A percentile compares a stretch with the other conserved stretches of the same genome.
Evolutionary conservation across 2,888 invertebrate genomes (phyloP).

Genomic region (Caenorhabditis doughertyi): DNA sequence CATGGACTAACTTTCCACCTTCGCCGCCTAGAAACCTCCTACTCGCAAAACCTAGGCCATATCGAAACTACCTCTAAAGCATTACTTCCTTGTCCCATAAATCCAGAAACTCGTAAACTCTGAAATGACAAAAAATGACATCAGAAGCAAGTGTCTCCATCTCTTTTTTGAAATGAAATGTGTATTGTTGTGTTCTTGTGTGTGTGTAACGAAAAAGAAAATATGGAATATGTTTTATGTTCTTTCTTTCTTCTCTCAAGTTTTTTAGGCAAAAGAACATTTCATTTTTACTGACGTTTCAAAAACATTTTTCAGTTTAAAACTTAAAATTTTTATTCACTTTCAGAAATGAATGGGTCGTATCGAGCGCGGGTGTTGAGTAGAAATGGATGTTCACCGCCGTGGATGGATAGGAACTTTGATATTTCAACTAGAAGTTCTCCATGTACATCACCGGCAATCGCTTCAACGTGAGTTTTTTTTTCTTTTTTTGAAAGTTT

Average conservation of each 20-base stretch:
- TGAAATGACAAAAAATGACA: background rate
- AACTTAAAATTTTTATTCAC: no score
- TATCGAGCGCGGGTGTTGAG: conserved; percentile 68
- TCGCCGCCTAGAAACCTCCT: no score
- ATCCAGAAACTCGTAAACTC: background rate
- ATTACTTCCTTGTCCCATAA: no score
- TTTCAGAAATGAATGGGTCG: conserved; percentile 72
- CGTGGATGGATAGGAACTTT: conserved; percentile 72
- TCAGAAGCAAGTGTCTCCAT: background rate
- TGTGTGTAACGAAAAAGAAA: background rate
- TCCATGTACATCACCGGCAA: conserved; percentile 71
- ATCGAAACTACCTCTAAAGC: no score
- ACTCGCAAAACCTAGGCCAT: no score
- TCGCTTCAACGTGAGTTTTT: conserved; percentile 69
- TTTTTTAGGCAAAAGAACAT: background rate
- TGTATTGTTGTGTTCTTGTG: background rate
- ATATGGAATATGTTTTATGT: conserved; percentile 17
- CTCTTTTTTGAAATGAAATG: background rate
- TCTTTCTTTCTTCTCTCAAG: background rate
- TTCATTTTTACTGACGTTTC: conserved; percentile 4
- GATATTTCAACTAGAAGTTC: conserved; percentile 56
- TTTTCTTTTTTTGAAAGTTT: no score
- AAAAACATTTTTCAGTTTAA: background rate
- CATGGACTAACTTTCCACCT: no score
- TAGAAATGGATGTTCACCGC: conserved; percentile 70